phyloP scores from a whole-genome alignment of 1,140 invertebrate species.

The Dysdera silvatica region DNA sequence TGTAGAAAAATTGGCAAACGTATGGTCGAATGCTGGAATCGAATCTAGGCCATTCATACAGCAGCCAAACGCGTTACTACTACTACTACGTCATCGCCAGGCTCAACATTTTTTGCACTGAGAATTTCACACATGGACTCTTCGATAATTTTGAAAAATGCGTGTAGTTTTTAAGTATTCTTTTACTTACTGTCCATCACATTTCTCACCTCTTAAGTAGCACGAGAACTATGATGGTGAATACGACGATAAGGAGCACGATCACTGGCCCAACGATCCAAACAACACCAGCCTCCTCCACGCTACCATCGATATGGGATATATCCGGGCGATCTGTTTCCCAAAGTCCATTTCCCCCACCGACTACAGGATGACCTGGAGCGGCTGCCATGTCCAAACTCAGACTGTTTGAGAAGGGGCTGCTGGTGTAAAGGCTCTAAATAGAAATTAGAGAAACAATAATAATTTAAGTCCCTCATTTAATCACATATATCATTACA shows the following conservation, averaged over 20 bases:
- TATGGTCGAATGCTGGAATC: no score
- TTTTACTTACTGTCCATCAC: no score
- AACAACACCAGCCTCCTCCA: slow-evolving; percentile 22
- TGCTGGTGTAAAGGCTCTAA: slow-evolving; percentile 83
- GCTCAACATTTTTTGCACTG: no score
- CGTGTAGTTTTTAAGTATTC: no score
- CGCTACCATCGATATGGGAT: slow-evolving; percentile 20
- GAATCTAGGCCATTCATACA: no score
- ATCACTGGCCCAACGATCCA: slow-evolving; percentile 60
- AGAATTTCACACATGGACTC: no score
- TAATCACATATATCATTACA: no score
- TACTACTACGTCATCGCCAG: no score
- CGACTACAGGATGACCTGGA: slow-evolving; percentile 16
- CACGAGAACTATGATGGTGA: slow-evolving; percentile 24
- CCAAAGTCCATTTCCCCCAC: slow-evolving; percentile 11
- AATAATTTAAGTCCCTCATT: no score
- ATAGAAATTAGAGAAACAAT: slow-evolving; percentile 29
- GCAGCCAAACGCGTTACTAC: no score
- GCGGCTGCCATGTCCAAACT: slow-evolving; percentile 56
- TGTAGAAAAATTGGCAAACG: no score
- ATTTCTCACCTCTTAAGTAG: slow-evolving; percentile 14
- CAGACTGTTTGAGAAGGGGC: slow-evolving; percentile 81
- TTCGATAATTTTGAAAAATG: no score
- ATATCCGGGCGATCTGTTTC: slow-evolving; percentile 30
- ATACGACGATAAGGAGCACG: slow-evolving; percentile 47